A percentile compares a stretch with the other conserved stretches of the same genome.
Conservation (phyloP, 2,888 invertebrate genomes). For the Gonocerus acuteangulatus region DNA sequence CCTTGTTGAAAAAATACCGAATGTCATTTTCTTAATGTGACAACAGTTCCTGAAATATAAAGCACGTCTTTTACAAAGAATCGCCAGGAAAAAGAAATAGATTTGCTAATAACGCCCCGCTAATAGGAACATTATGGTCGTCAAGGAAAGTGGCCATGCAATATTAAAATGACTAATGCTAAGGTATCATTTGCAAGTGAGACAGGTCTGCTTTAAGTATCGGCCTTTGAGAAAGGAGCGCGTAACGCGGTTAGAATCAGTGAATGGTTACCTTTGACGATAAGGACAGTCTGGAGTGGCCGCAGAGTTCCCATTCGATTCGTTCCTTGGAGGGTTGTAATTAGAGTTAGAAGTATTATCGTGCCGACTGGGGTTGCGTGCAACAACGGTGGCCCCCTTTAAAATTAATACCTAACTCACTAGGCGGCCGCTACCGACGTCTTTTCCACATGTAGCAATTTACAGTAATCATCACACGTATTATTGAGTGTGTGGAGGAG, state of each 20-base stretch:
- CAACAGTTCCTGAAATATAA: no score
- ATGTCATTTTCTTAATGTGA: no score
- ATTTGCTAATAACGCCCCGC: not conserved
- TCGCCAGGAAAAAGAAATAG: no score
- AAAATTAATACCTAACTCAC: slow-evolving; percentile 9
- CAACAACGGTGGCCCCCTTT: not conserved
- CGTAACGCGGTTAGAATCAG: no score
- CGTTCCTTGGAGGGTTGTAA: slow-evolving; percentile 6
- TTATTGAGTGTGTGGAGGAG: not conserved
- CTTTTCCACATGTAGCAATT: slow-evolving; percentile 17
- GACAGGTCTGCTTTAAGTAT: no score
- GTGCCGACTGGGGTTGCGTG: slow-evolving; percentile 11
- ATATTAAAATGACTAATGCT: not conserved
- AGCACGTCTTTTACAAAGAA: no score
- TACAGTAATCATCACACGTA: slow-evolving; percentile 17
- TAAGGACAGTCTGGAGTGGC: no score
- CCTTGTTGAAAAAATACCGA: no score
- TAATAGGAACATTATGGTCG: not conserved
- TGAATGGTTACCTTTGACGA: no score
- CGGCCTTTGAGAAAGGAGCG: no score
- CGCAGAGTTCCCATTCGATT: not conserved
- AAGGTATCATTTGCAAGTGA: no score
- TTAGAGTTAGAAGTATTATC: slow-evolving; percentile 3
- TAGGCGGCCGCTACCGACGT: not conserved
- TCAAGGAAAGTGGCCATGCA: not conserved